Base-by-base conservation (phyloP, 2,888 invertebrate species). In the Oscheius onirici region DNA sequence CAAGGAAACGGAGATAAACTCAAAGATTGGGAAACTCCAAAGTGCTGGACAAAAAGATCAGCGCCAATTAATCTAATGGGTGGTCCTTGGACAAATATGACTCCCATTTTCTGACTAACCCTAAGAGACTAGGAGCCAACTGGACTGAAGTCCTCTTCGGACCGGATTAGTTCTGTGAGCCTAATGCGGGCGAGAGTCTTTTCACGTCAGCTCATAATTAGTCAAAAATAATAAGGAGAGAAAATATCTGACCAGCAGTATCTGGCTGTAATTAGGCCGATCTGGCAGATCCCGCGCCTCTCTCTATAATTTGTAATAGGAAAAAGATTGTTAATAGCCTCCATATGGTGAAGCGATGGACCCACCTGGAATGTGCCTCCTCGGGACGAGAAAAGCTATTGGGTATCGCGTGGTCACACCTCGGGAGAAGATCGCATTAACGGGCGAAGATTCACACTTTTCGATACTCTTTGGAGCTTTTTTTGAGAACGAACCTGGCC, bases 311-410 rank as follows among this genome's bases (percentile, higher is more conserved):
- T 63, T 63, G 63, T 63, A 28, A 49, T 49, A 49, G 49, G 63
- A 63, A 63, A 63, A 63, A 63, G 63, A 63, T 63, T 63, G 63
- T 63, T 63, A 63, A 63, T 63, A 49, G 63, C 49, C n/a, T 63
- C 63, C 63, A 63, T 63, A 63, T 63, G 63, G 63, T 26, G 49
- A 15, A 20, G 49, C 20, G 22, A 20, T 22, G 20, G 22, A 22
- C 49, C 49, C 20, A 22, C 49, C 49, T 13, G 26, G n/a, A 46
- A 3, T 44, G 17, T 28, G 34, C 17, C 43, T n/a, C n/a, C n/a
- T 24, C 58, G 43, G 26, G 46, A 63, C 44, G 60, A 40, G 8
- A 13, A 52, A 15, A 17, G 11, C 52, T 3, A 24, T 20, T 22
- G 22, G 52, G 52, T 24, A 63, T 44, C 46, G 61, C 61, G 46